These are phyloP conservation scores for Crax fasciolata DNA, from an alignment of 2,797 vertebrate genomes.

Conservation along the genomic window DNA sequence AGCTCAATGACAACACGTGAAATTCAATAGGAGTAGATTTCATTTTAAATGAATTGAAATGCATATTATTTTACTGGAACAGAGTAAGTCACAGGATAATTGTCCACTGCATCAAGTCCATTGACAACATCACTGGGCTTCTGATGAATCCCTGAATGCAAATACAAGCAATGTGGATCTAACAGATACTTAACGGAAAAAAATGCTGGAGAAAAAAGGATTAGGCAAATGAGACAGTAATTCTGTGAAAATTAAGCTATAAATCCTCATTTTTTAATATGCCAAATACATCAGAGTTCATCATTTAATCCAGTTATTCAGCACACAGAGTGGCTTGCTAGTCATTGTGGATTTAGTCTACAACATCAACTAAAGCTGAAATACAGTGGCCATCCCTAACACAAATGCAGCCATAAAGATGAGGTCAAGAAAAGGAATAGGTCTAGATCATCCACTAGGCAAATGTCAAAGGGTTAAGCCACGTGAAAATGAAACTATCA, in stretches of 20 bases:
- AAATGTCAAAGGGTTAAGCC: constrained; percentile 21
- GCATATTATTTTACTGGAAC: background rate
- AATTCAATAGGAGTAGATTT: constrained; percentile 3
- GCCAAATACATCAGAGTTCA: background rate
- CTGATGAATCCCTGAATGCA: background rate
- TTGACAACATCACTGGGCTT: background rate
- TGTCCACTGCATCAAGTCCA: background rate
- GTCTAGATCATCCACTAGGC: background rate
- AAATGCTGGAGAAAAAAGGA: background rate
- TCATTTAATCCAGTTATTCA: background rate
- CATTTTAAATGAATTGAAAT: constrained; percentile 19
- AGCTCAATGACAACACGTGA: background rate
- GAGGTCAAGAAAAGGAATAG: background rate
- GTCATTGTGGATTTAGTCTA: background rate
- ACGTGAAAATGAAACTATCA: constrained; percentile 41
- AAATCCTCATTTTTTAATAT: background rate
- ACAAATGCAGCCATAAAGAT: background rate
- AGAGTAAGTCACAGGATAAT: background rate
- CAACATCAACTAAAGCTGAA: constrained; percentile 24
- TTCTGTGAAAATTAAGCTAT: background rate
- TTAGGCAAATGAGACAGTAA: background rate
- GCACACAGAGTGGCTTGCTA: background rate
- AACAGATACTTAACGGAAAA: background rate
- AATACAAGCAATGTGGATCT: background rate
- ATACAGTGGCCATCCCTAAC: background rate